Evolutionary conservation across 1,140 invertebrate genomes (phyloP).

Genomic region (Melanaphis sacchari): DNA sequence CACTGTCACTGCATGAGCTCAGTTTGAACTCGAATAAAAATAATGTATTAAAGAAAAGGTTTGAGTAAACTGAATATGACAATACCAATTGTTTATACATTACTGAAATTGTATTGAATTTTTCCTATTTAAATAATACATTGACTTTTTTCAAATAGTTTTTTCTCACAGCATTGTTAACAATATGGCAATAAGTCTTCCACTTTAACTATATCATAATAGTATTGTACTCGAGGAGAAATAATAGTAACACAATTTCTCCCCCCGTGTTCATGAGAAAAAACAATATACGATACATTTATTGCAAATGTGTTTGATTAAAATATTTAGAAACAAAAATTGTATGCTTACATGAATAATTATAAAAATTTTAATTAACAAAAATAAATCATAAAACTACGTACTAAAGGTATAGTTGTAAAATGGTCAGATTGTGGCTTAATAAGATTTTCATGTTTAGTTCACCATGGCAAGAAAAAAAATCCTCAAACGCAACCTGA

Average conservation of each 20-base stretch:
- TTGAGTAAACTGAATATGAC: not conserved
- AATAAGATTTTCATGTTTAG: not conserved
- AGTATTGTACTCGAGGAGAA: not conserved
- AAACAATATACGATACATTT: too few species aligned
- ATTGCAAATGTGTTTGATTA: not conserved
- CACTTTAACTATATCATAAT: not conserved
- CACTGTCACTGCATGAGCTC: not conserved
- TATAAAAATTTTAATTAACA: not conserved
- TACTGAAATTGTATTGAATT: not conserved
- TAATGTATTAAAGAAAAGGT: not conserved
- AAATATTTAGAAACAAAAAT: not conserved
- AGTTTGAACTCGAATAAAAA: not conserved
- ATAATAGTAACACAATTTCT: not conserved
- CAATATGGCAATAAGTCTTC: not conserved
- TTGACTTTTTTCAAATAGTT: not conserved
- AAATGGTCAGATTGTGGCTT: not conserved
- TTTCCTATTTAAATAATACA: not conserved
- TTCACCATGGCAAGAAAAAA: not conserved
- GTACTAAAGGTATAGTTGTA: not conserved
- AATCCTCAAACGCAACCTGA: not conserved
- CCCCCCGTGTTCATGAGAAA: too few species aligned
- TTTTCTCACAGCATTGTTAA: not conserved
- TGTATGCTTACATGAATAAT: not conserved
- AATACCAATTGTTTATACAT: not conserved
- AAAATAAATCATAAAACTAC: not conserved